phyloP scores from a whole-genome alignment of 2,113 vertebrate species.

The Pithys albifrons region DNA sequence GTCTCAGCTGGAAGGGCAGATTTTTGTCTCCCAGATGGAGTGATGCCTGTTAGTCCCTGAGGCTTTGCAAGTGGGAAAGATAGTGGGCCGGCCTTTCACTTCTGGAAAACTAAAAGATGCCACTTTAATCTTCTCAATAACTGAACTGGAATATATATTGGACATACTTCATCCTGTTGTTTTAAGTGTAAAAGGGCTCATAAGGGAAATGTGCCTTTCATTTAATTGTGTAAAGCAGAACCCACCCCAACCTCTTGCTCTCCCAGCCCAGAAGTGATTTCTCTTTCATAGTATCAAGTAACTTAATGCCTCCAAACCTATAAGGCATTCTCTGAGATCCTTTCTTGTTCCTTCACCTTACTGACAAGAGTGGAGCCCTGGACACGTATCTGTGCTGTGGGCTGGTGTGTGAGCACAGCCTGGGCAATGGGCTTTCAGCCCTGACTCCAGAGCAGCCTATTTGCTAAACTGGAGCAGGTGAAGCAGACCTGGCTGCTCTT shows the following conservation, averaged over 20 bases:
- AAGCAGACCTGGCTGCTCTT: not conserved
- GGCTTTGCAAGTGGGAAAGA: not conserved
- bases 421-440: not conserved
- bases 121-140: slow-evolving; percentile 21
- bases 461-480: not conserved
- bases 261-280: not conserved
- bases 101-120: not conserved
- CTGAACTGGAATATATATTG: not conserved
- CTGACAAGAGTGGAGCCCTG: fast-evolving
- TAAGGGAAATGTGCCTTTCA: not conserved
- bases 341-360: not conserved
- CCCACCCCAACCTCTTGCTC: not conserved
- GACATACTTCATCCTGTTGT: not conserved
- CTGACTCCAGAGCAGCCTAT: not conserved
- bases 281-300: not conserved
- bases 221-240: not conserved
- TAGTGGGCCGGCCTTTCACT: not conserved
- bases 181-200: not conserved
- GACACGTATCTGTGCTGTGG: fast-evolving
- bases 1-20: slow-evolving; percentile 47
- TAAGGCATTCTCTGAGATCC: fast-evolving
- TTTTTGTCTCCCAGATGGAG: slow-evolving; percentile 53
- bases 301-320: not conserved
- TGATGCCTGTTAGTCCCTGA: slow-evolving; percentile 23
- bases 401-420: not conserved